Base-by-base conservation (phyloP, 2,113 vertebrate genomes). In the Gymnarchus niloticus region DNA sequence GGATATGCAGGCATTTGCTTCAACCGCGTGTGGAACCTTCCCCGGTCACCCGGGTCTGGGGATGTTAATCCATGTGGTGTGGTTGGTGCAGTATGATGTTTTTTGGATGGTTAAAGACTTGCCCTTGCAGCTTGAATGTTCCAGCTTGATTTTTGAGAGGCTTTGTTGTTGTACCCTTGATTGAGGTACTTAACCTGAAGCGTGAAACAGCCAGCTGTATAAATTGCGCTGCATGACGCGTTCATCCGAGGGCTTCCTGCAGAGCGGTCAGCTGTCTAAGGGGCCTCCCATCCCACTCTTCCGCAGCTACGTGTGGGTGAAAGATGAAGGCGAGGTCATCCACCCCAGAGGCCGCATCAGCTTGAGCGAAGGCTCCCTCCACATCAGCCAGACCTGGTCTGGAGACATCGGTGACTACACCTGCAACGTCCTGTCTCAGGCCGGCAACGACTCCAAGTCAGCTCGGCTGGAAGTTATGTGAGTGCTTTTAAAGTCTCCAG, bases 371-470 rank as follows among this genome's bases (percentile, higher is more conserved):
- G 97, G 98, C 17, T 95, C 95, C 21, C 96, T 99, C 51, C 92
- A 96, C 49, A 98, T 99, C 87, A 96, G 96, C 90, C 98, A 99
- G 91, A 99, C 98, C 0, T 99, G 98, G 98, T 99, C 98, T 0
- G 98, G 97, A 0, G 98, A 99, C 93, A 99, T 99, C 0, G 98
- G 98, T 0, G 96, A 98, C 90, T 99, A 99, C 87, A 98, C 96
- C 25, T 99, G 98, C 2, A 94, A 96, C 0, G 95, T 98, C 77
- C 37, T 95, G 25, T 99, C 97, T 0, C 90, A 89, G 1, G 97
- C 97, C 0, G 97, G 97, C 56, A 99, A 98, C 0, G 97, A 98
- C 89, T 97, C 97, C 78, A 92, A 89, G 81, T 89, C 90, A 0
- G 97, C 97, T 4, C 96, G 98, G 1, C 94, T 99, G 7, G 97